These are phyloP conservation scores for Emydocephalus ijimae DNA, from an alignment of 2,113 vertebrate species.

Conservation along the genomic window DNA sequence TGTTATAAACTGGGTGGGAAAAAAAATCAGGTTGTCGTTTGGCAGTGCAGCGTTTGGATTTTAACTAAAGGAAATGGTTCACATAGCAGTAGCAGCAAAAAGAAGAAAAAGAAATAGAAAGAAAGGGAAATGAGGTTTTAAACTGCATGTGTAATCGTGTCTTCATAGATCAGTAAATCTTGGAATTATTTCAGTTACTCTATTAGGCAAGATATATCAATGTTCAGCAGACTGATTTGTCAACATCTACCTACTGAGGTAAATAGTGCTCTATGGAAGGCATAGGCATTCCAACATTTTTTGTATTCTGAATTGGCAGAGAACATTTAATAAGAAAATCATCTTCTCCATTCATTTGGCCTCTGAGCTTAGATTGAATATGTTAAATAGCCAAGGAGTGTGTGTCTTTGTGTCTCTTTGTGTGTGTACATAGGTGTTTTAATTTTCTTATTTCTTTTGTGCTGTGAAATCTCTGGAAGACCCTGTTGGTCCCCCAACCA, in stretches of 20 bases:
- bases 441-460: not conserved
- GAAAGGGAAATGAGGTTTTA: not conserved
- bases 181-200: slow-evolving; percentile 12
- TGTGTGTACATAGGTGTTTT: not conserved
- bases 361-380: not conserved
- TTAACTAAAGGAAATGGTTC: not conserved
- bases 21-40: slow-evolving; percentile 17
- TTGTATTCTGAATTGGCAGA: not conserved
- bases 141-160: not conserved
- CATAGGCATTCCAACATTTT: not conserved
- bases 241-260: slow-evolving; percentile 8
- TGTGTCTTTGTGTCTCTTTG: not conserved
- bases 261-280: not conserved
- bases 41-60: slow-evolving; percentile 19
- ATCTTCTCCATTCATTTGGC: not conserved
- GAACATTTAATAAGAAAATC: slow-evolving; percentile 1
- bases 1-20: slow-evolving; percentile 11
- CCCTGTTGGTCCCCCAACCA: too few species aligned
- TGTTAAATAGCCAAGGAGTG: not conserved
- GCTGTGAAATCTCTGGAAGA: not conserved
- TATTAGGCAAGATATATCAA: slow-evolving; percentile 17
- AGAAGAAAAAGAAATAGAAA: not conserved
- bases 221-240: slow-evolving; percentile 8
- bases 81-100: slow-evolving; percentile 10
- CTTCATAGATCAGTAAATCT: slow-evolving; percentile 15